These are phyloP conservation scores for Neria commutata DNA, from an alignment of 2,888 invertebrate species.

Conservation along the genomic window DNA sequence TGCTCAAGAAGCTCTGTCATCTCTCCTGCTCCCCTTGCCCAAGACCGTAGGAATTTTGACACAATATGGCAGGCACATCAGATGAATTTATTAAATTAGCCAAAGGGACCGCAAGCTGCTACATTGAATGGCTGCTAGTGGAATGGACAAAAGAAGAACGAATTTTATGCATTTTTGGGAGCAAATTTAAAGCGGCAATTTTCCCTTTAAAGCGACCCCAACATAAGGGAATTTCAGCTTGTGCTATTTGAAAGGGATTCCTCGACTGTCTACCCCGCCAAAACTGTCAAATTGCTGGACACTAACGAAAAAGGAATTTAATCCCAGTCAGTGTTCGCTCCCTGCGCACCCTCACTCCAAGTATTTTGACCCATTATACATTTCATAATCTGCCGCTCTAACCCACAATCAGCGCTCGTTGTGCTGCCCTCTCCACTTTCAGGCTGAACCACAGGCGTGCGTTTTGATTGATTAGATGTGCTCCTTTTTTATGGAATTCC, in stretches of 20 bases:
- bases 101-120: constrained; percentile 40
- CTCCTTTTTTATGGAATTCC: background rate
- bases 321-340: constrained; percentile 35
- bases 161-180: no score
- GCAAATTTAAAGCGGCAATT: no score
- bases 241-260: no score
- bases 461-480: constrained; percentile 43
- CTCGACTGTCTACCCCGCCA: no score
- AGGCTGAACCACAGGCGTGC: constrained; percentile 32
- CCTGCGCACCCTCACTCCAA: constrained; percentile 18
- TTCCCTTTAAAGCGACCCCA: no score
- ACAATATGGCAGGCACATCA: constrained; percentile 54
- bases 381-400: background rate
- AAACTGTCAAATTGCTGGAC: no score
- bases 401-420: background rate
- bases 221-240: no score
- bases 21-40: background rate
- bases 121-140: background rate
- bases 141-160: no score
- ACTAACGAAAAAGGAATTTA: no score
- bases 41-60: background rate
- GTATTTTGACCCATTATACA: background rate
- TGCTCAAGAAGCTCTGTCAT: background rate
- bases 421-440: constrained; percentile 3
- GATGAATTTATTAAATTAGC: constrained; percentile 58